These are phyloP conservation scores for Lasioglossum villosulum DNA, from an alignment of 2,888 invertebrate genomes.

Conservation along the genomic window DNA sequence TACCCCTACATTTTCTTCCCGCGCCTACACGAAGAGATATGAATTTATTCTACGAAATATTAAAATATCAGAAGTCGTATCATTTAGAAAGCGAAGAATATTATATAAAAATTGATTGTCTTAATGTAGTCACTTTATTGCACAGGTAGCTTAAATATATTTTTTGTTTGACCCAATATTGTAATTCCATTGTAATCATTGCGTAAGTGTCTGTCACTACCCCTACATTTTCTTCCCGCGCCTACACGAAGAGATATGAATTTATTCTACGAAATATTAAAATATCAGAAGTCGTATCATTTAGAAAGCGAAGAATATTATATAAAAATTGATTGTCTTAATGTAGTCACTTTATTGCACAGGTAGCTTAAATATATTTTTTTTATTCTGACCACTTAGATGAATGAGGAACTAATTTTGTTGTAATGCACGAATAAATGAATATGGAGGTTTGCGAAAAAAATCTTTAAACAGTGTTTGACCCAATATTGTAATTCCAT, in stretches of 20 bases:
- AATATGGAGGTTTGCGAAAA: background rate
- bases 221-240: background rate
- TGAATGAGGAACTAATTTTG: background rate
- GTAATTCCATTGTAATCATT: too few relatives aligned
- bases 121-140: too few relatives aligned
- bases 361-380: too few relatives aligned
- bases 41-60: background rate
- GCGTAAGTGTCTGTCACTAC: too few relatives aligned
- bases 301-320: background rate
- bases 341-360: too few relatives aligned
- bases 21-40: background rate
- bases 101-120: too few relatives aligned
- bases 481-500: background rate
- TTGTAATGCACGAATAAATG: background rate
- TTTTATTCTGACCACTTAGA: too few relatives aligned
- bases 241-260: background rate
- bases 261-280: background rate
- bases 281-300: background rate
- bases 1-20: background rate
- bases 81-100: background rate
- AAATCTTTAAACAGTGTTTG: background rate
- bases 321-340: too few relatives aligned
- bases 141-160: too few relatives aligned
- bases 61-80: background rate
- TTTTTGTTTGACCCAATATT: background rate